These are phyloP conservation scores for Chelonus formosanus DNA, from an alignment of 2,888 invertebrate genomes.

Conservation along the genomic window DNA sequence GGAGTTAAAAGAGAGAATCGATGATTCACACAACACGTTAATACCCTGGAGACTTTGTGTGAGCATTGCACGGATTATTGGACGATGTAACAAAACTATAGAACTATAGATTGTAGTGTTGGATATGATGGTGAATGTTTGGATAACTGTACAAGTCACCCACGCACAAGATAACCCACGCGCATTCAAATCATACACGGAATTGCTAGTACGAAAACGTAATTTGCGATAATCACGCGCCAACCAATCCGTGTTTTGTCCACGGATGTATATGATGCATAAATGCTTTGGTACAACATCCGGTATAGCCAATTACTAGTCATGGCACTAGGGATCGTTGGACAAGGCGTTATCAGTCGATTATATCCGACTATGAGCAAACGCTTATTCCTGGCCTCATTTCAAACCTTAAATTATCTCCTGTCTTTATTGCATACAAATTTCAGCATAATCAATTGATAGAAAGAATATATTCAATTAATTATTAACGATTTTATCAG, in stretches of 20 bases:
- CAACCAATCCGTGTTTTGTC: conserved; percentile 35
- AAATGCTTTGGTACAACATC: conserved; percentile 8
- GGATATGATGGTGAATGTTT: conserved; percentile 25
- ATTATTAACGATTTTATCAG: no score
- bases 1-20: conserved; percentile 14
- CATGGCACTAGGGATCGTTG: conserved; percentile 14
- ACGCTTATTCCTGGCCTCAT: background rate
- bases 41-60: conserved; percentile 12
- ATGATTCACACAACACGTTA: conserved; percentile 18
- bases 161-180: conserved; percentile 36
- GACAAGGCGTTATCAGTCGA: conserved; percentile 13
- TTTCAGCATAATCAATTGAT: no score
- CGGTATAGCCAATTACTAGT: conserved; percentile 16
- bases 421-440: conserved; percentile 1
- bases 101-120: conserved; percentile 4
- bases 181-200: conserved; percentile 34
- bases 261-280: conserved; percentile 26
- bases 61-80: conserved; percentile 17
- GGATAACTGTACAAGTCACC: conserved; percentile 37
- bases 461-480: no score
- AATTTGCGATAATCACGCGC: conserved; percentile 45
- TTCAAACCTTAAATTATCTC: background rate
- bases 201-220: conserved; percentile 40
- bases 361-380: background rate
- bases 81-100: conserved; percentile 9